Conservation (phyloP, 2,888 invertebrate genomes). For the Tanaodytes sp. region DNA sequence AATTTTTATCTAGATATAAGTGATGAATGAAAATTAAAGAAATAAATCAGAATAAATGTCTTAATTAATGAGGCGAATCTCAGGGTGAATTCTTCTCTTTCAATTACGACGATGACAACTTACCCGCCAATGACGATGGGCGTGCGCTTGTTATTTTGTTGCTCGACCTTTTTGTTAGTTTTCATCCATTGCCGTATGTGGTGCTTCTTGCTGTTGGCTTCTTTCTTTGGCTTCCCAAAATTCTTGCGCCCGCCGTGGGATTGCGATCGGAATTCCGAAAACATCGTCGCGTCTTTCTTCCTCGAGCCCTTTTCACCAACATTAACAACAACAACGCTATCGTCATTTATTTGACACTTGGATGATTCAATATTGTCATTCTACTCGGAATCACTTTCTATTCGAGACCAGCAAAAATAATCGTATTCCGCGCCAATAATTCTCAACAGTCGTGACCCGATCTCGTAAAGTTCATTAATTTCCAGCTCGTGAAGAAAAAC, state of each 20-base stretch:
- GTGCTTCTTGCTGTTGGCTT: conserved; percentile 39
- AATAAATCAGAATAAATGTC: no score
- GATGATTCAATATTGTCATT: no score
- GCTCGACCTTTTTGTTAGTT: conserved; percentile 26
- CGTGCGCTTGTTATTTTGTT: conserved; percentile 16
- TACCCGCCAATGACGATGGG: conserved; percentile 28
- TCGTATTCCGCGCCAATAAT: no score
- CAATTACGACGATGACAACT: no score
- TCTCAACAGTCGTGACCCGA: no score
- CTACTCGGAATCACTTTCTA: neutral
- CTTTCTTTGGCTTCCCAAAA: conserved; percentile 40
- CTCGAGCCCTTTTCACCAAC: neutral
- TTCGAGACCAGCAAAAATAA: neutral
- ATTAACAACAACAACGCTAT: neutral
- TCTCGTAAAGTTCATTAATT: no score
- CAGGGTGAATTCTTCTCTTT: no score
- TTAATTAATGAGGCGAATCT: no score
- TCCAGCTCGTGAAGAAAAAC: no score
- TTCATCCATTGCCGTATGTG: conserved; percentile 40
- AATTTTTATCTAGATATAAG: no score
- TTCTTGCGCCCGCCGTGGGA: conserved; percentile 30
- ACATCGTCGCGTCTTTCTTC: conserved; percentile 18
- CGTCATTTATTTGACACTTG: neutral
- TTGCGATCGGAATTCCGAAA: conserved; percentile 39
- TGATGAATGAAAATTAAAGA: no score